phyloP scores from a whole-genome alignment of 2,113 vertebrate genomes.

The Oryzias curvinotus region DNA sequence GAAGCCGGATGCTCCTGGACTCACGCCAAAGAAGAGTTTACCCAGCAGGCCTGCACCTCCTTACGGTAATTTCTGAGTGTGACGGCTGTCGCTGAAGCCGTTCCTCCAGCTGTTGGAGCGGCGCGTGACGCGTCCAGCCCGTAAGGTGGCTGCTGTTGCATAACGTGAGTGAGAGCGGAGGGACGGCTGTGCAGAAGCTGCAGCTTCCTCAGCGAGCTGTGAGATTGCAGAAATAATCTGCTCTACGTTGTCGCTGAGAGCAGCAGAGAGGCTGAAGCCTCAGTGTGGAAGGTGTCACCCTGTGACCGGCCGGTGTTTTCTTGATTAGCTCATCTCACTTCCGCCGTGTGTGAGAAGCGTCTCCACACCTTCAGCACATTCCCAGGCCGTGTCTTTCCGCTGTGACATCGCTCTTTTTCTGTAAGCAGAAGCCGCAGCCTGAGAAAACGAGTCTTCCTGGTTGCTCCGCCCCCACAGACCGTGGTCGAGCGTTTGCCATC shows the following conservation, averaged over 20 bases:
- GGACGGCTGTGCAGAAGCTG: not conserved
- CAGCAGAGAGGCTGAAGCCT: slow-evolving; percentile 25
- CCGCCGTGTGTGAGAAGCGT: slow-evolving; percentile 9
- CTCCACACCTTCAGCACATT: slow-evolving; percentile 29
- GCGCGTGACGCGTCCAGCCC: too few relatives aligned
- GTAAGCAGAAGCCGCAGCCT: slow-evolving; percentile 67
- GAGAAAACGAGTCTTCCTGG: slow-evolving; percentile 62
- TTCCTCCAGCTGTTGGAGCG: too few relatives aligned
- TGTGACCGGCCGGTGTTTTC: not conserved
- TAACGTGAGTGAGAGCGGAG: too few relatives aligned
- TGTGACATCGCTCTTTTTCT: slow-evolving; percentile 54
- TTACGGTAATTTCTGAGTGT: slow-evolving; percentile 67
- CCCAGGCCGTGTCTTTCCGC: slow-evolving; percentile 56
- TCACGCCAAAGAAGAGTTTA: slow-evolving; percentile 72
- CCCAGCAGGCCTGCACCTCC: slow-evolving; percentile 76
- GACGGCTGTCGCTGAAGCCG: not conserved
- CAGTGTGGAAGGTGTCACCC: not conserved
- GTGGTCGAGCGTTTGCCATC: slow-evolving; percentile 20
- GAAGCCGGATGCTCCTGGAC: slow-evolving; percentile 66
- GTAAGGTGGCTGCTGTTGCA: too few relatives aligned
- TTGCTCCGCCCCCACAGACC: slow-evolving; percentile 36
- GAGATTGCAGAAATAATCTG: slow-evolving; percentile 24
- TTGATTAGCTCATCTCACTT: slow-evolving; percentile 17
- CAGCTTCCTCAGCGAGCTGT: slow-evolving; percentile 25
- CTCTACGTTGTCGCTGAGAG: slow-evolving; percentile 52